Base-by-base conservation (phyloP, 2,797 vertebrate species). In the Buceros bicornis region DNA sequence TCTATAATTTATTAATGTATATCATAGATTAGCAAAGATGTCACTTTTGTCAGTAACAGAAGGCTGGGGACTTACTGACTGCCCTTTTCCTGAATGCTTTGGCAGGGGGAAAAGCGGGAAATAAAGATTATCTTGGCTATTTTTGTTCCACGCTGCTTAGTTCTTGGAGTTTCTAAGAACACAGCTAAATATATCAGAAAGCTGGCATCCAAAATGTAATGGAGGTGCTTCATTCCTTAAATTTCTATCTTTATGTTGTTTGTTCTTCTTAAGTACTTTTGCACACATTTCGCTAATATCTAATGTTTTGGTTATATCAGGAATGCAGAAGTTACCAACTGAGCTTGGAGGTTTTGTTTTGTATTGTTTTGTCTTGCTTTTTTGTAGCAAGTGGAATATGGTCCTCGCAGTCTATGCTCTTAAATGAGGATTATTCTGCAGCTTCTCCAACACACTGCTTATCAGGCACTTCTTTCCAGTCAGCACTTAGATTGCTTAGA, bases 141-240 rank as follows among this genome's bases (percentile, higher is more conserved):
- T 96, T 95, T 92, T 93, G 61, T 81, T 94, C n/a, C 11, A 1
- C 25, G 53, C 29, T 91, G 35, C 54, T 77, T 25, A 48, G 76
- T 92, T 93, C 90, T 78, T 53, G 71, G 60, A 77, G 67, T 92
- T 93, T 85, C 71, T 87, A 82, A 87, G 92, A 87, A 64, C 83
- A 29, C 71, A 71, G 82, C 84, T 95, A 85, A 92, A 87, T 89
- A 74, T 56, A 82, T 76, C 73, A 54, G 74, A 86, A 90, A 95
- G 28, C 48, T 62, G 72, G 35, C 33, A 62, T 93, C 71, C 2
- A 40, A 6, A 77, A 51, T 65, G n/a, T 40, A 61, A 82, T 70
- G 22, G 84, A 85, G 71, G 60, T 64, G 40, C 58, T 72, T 91
- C 42, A 54, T 89, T 85, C 79, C 89, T 83, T 62, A 57, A 11